phyloP scores from a whole-genome alignment of 2,888 invertebrate species.

The Leucophenga montana region DNA sequence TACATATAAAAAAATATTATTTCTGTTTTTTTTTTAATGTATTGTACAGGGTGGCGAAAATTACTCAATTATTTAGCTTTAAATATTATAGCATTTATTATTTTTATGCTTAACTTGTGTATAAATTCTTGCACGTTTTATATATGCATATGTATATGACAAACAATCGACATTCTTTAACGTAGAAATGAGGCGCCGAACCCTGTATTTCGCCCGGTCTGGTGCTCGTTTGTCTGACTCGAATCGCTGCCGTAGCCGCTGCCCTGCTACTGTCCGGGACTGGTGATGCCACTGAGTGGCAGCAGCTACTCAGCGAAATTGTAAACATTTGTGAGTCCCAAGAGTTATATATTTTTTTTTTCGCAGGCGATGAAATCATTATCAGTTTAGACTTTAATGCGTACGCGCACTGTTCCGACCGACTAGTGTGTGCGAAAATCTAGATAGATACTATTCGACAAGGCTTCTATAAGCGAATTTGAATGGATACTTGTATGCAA shows the following conservation, averaged over 20 bases:
- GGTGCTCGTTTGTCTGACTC: conserved; percentile 46
- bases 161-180: no score
- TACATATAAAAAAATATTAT: background rate
- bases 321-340: conserved; percentile 58
- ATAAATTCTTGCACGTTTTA: no score
- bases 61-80: no score
- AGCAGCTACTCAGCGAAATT: conserved; percentile 57
- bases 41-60: background rate
- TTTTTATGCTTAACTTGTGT: no score
- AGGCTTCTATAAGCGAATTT: background rate
- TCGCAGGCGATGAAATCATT: conserved; percentile 47
- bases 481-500: background rate
- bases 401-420: conserved; percentile 40
- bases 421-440: conserved; percentile 28
- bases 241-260: conserved; percentile 29
- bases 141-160: no score
- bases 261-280: conserved; percentile 24
- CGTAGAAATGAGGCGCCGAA: background rate
- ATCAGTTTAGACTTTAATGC: conserved; percentile 52
- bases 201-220: conserved; percentile 28
- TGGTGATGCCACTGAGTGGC: conserved; percentile 25
- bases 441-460: conserved; percentile 25
- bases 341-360: conserved; percentile 39
- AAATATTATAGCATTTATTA: no score
- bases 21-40: background rate